phyloP scores from a whole-genome alignment of 2,888 invertebrate genomes.

The Drosophila meridiana region DNA sequence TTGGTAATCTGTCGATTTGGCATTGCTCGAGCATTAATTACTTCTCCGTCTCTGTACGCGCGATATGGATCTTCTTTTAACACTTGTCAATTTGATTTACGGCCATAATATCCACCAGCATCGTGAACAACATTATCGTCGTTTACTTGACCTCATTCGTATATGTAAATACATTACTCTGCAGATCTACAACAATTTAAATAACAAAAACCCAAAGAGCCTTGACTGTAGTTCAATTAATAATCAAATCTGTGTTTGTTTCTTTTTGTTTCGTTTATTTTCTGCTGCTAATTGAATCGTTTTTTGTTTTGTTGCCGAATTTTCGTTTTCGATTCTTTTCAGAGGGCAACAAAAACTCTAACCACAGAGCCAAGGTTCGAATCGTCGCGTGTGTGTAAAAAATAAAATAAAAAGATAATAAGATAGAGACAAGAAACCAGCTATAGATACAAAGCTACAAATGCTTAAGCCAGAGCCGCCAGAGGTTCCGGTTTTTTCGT shows the following conservation, averaged over 20 bases:
- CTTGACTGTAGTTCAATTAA: constrained; percentile 77
- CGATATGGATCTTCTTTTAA: constrained; percentile 30
- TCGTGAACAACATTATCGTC: constrained; percentile 13
- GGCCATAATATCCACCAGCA: constrained; percentile 35
- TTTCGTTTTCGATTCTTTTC: constrained; percentile 47
- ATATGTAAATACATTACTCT: constrained; percentile 51
- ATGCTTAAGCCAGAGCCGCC: constrained; percentile 13
- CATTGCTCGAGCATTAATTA: constrained; percentile 30
- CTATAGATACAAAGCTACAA: constrained; percentile 30
- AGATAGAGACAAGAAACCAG: constrained; percentile 46
- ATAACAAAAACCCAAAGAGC: constrained; percentile 48
- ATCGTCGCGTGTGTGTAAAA: constrained; percentile 62
- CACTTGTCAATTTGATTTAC: constrained; percentile 54
- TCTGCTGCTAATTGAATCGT: constrained; percentile 60
- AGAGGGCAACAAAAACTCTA: constrained; percentile 24
- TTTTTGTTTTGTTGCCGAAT: constrained; percentile 38
- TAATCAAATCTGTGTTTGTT: constrained; percentile 65
- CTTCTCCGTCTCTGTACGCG: constrained; percentile 2
- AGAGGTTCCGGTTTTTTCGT: constrained; percentile 48
- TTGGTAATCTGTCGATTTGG: constrained; percentile 27
- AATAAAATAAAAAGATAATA: constrained; percentile 47
- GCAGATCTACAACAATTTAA: constrained; percentile 18
- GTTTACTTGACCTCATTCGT: constrained; percentile 67
- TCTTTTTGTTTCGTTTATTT: constrained; percentile 21
- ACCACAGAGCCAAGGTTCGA: constrained; percentile 41